Evolutionary conservation across 2,797 vertebrate species (phyloP).

Genomic region (Ambastaia sidthimunki): DNA sequence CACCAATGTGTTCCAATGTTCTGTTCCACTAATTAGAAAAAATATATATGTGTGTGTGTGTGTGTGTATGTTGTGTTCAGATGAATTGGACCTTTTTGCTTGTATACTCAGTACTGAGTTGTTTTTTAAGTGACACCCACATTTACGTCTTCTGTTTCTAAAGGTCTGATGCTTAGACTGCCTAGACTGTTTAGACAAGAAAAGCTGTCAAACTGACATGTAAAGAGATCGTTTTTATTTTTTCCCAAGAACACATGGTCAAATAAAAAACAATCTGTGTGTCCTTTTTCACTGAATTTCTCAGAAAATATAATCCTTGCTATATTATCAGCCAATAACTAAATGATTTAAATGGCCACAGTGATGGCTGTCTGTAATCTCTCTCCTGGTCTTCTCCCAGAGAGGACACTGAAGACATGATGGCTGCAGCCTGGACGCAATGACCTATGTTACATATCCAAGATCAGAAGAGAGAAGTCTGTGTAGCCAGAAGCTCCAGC

Average conservation of each 20-base stretch:
- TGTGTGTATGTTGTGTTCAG: too few relatives aligned
- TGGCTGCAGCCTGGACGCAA: constrained; percentile 47
- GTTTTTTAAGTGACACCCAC: too few relatives aligned
- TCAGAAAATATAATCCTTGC: neutral
- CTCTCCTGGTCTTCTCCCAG: constrained; percentile 47
- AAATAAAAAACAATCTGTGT: neutral
- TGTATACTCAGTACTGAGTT: too few relatives aligned
- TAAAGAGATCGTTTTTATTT: neutral
- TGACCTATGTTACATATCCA: constrained; percentile 68
- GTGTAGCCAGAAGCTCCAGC: constrained; percentile 11
- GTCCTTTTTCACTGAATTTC: neutral
- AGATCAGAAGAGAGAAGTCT: constrained; percentile 58
- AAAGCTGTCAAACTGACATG: neutral
- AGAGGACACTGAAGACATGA: constrained; percentile 1
- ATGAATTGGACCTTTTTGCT: too few relatives aligned
- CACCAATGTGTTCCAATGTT: too few relatives aligned
- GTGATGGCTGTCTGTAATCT: constrained; percentile 63
- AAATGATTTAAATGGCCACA: constrained; percentile 68
- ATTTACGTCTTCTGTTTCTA: too few relatives aligned
- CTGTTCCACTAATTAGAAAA: too few relatives aligned
- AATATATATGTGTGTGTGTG: too few relatives aligned
- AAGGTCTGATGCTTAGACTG: too few relatives aligned
- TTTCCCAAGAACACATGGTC: neutral
- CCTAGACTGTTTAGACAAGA: too few relatives aligned
- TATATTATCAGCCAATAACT: constrained; percentile 48